phyloP scores from a whole-genome alignment of 2,113 vertebrate genomes.

The Catharus minimus region DNA sequence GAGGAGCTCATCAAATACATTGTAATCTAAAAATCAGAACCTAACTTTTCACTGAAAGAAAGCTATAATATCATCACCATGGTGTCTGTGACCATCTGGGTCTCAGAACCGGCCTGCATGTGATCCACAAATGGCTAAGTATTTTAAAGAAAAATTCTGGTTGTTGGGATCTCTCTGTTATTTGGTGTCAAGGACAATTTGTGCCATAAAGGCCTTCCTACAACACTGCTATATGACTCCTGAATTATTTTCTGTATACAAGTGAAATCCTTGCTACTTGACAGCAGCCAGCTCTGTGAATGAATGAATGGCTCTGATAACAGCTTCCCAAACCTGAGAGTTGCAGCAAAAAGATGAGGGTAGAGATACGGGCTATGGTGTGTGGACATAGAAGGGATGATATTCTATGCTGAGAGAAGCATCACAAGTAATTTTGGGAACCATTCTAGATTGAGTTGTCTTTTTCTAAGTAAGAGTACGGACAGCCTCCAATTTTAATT shows the following conservation, averaged over 20 bases:
- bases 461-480: neutral
- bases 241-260: neutral
- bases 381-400: neutral
- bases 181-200: neutral
- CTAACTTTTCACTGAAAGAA: neutral
- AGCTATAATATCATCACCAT: neutral
- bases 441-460: neutral
- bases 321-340: neutral
- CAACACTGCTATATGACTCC: neutral
- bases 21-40: neutral
- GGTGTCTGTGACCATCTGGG: neutral
- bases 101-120: neutral
- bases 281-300: neutral
- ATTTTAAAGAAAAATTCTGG: neutral
- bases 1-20: neutral
- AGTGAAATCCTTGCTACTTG: neutral
- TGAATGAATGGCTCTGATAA: neutral
- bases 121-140: neutral
- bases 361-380: neutral
- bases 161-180: neutral
- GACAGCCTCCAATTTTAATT: neutral
- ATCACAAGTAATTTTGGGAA: neutral
- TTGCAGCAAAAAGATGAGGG: neutral
- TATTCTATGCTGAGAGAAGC: neutral
- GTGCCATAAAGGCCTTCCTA: neutral